These are phyloP conservation scores for Parauchenoglanis ngamensis DNA, from an alignment of 2,797 vertebrate genomes.

Conservation along the genomic window DNA sequence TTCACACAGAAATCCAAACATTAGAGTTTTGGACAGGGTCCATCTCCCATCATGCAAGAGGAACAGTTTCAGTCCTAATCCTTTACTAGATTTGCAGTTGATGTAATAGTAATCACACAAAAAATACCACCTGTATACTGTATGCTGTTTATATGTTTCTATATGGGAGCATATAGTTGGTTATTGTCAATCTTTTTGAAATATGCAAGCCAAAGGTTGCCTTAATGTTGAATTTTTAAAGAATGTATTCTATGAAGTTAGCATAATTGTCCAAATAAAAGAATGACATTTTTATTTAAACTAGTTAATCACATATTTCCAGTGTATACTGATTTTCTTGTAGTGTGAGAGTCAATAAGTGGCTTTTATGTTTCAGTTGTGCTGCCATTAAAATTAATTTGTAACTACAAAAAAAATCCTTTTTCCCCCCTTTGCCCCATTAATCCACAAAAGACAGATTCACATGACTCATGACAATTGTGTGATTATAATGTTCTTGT, in stretches of 20 bases:
- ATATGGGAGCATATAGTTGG: constrained; percentile 55
- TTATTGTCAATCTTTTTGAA: constrained; percentile 30
- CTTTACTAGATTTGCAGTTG: constrained; percentile 26
- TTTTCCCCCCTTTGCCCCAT: not conserved
- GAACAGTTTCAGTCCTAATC: constrained; percentile 4
- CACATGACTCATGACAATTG: not conserved
- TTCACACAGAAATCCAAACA: constrained; percentile 45
- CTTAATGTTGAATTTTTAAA: constrained; percentile 29
- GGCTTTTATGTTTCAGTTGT: constrained; percentile 58
- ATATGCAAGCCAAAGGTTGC: constrained; percentile 34
- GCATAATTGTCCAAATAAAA: constrained; percentile 57
- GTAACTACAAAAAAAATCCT: not conserved
- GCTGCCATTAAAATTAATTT: constrained; percentile 21
- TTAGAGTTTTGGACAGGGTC: constrained; percentile 19
- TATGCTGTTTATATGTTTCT: constrained; percentile 51
- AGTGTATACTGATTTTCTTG: constrained; percentile 62
- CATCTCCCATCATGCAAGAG: constrained; percentile 12
- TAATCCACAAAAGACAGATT: not conserved
- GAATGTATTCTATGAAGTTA: constrained; percentile 25
- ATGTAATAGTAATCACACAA: constrained; percentile 23
- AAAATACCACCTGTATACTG: constrained; percentile 1
- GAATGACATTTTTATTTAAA: constrained; percentile 71
- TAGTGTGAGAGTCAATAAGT: constrained; percentile 73
- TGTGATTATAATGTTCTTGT: not conserved
- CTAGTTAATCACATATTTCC: constrained; percentile 71